Evolutionary conservation across 1,140 invertebrate genomes (phyloP), one percentile per base, ranked within the genome.

Genomic region (Parapsyche elsis): DNA sequence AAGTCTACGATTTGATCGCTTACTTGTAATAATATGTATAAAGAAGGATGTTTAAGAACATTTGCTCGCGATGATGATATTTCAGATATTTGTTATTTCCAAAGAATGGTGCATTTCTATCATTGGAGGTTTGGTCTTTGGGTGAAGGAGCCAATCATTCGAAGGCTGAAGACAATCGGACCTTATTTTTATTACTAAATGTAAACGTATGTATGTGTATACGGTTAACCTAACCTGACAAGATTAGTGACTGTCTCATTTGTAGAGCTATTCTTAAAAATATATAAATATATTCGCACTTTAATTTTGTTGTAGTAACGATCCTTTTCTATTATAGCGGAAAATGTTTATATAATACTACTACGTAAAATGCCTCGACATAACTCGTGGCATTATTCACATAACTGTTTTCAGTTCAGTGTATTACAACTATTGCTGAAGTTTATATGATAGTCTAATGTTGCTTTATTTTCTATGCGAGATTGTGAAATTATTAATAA

Each of bases 381-480:
- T 82, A 64, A 81, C 78, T 79, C 79, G 46, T 76, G 79, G 81
- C 61, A 77, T 75, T 38, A 81, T 78, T 83, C 82, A 81, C 82
- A 81, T 81, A 70, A 81, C 71, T 81, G 76, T 81, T 81, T 81
- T 81, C 86, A 84, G 85, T 86, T 87, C 86, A 87, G 86, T 87
- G 85, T 83, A 86, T 85, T 87, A 88, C 86, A 87, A 88, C 86
- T 89, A 88, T 88, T 88, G 88, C 88, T 89, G 88, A 86, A 88
- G 88, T 86, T 81, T 89, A 88, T 89, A 89, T 88, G 88, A 89
- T 89, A 89, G 88, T 89, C 88, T 89, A 89, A 89, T 87, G 87
- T 89, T 89, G 88, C 88, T 89, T 89, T 89, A 89, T 87, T 87
- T 89, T 89, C 88, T 89, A 88, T 87, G 88, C 87, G 88, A 87